Evolutionary conservation across 1,140 invertebrate genomes (phyloP).

Genomic region (Lordiphosa clarofinis): DNA sequence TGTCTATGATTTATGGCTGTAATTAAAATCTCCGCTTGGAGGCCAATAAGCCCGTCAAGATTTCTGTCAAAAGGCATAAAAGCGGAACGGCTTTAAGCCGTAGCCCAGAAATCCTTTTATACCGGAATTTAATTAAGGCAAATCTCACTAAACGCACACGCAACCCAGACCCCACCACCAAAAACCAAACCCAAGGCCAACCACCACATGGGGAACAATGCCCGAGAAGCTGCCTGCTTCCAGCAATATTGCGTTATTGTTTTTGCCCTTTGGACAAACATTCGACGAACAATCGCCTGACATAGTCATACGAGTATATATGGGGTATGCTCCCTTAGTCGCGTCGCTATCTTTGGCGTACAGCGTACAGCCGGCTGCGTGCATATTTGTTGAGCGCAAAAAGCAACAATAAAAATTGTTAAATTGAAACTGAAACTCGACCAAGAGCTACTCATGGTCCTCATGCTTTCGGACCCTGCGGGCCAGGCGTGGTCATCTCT

Average conservation of each 20-base stretch:
- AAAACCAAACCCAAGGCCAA: conserved; percentile 5
- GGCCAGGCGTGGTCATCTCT: too few relatives aligned
- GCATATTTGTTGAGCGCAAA: conserved; percentile 41
- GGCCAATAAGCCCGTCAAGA: conserved; percentile 58
- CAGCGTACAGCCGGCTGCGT: conserved; percentile 33
- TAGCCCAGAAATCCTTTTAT: conserved; percentile 64
- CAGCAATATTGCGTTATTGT: conserved; percentile 52
- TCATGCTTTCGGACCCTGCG: too few relatives aligned
- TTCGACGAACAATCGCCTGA: background rate
- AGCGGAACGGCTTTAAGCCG: conserved; percentile 42
- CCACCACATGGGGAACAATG: conserved; percentile 7
- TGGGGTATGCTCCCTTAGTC: too few relatives aligned
- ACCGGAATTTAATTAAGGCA: conserved; percentile 68
- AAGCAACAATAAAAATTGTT: too few relatives aligned
- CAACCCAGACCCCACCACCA: conserved; percentile 8
- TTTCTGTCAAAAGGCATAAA: conserved; percentile 72
- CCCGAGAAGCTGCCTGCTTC: background rate
- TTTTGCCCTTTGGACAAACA: conserved; percentile 19
- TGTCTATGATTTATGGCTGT: conserved; percentile 67
- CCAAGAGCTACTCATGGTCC: too few relatives aligned
- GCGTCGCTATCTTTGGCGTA: conserved; percentile 44
- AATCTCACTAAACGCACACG: conserved; percentile 62
- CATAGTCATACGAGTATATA: too few relatives aligned
- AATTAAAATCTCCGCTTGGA: conserved; percentile 61
- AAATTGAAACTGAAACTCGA: too few relatives aligned